Base-by-base conservation (phyloP, 2,888 invertebrate species). In the Scaptomyza cyrtandrae region DNA sequence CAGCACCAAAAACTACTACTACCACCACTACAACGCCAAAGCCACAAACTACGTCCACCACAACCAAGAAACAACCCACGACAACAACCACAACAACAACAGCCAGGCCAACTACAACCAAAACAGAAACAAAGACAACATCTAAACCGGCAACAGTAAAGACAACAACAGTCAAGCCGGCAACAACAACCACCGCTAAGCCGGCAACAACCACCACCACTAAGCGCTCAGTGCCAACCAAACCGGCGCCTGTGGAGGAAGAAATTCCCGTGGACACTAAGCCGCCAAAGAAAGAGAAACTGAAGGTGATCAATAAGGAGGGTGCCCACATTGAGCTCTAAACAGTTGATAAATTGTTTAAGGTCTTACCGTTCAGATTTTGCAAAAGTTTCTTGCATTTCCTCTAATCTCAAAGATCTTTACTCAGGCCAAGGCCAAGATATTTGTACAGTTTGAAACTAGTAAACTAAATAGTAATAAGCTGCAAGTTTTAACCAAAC, bases 271-370 rank as follows among this genome's bases (percentile, higher is more conserved):
- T 92, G 0, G 94, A 94, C 78, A 93, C 93, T 0, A 90, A 91
- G 19, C 93, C 93, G 59, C 94, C 94, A 0, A 90, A 90, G 75
- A 92, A 93, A 65, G 93, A 93, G 73, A 94, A 93, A 52, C 92
- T 94, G 29, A 94, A 94, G 91, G 94, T 94, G 3, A 94, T 94
- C 62, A 94, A 93, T 81, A 94, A 93, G 80, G 93, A 92, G 63
- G 94, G 94, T 41, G 80, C 77, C 19, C 92, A 91, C 27, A 88
- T 91, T 16, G 92, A 92, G 67, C 86, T 92, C 31, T 92, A 92
- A 90, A 16, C 48, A 33, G 11, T 35, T 19, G 45, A 33, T 39
- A 45, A 43, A 27, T n/a, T 37, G 37, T n/a, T 37, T 6, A 7
- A n/a, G 49, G 35, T 24, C n/a, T 27, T 43, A 39, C 48, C 41